Evolutionary conservation across 2,113 vertebrate species (phyloP).

Genomic region (Megaceryle torquata): DNA sequence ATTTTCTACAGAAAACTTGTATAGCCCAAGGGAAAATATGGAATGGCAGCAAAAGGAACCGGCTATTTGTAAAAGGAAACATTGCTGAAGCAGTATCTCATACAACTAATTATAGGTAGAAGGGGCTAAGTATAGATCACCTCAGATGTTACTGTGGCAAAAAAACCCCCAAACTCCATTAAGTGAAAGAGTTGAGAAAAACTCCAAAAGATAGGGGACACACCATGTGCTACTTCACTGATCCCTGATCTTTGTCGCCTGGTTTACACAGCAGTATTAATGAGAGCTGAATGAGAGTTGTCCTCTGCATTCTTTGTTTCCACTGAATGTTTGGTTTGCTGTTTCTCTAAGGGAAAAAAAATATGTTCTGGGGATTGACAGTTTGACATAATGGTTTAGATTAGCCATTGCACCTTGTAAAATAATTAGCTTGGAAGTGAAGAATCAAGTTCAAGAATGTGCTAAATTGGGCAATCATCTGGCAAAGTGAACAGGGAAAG

Average conservation of each 20-base stretch:
- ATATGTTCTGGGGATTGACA: neutral
- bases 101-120: neutral
- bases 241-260: neutral
- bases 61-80: neutral
- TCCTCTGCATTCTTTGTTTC: neutral
- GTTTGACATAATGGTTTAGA: neutral
- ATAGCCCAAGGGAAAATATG: neutral
- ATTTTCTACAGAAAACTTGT: neutral
- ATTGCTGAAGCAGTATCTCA: neutral
- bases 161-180: neutral
- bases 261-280: neutral
- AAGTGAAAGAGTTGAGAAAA: neutral
- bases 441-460: constrained; percentile 8
- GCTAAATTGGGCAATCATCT: constrained; percentile 48
- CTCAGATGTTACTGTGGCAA: neutral
- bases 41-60: neutral
- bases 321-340: neutral
- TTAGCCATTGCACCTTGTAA: constrained; percentile 20
- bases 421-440: constrained; percentile 51
- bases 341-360: neutral
- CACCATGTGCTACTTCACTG: neutral
- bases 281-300: neutral
- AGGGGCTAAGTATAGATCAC: neutral
- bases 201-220: neutral
- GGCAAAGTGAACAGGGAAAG: constrained; percentile 43